Evolutionary conservation across 2,888 invertebrate genomes (phyloP).

Genomic region (Chloromyia formosa): DNA sequence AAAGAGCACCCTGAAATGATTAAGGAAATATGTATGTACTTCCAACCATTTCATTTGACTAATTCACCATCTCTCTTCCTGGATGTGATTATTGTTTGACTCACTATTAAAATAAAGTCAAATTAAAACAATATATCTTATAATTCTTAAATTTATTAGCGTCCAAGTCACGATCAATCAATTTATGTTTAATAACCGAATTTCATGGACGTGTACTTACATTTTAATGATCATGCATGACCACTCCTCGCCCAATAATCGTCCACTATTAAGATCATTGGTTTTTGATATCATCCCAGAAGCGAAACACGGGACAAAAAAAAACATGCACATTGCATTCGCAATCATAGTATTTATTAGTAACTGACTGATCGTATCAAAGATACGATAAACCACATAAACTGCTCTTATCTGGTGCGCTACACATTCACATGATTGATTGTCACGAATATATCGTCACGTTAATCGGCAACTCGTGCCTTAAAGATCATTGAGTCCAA

Average conservation of each 20-base stretch:
- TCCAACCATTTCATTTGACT: too few relatives aligned
- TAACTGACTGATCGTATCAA: not conserved
- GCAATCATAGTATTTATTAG: not conserved
- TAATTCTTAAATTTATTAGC: too few relatives aligned
- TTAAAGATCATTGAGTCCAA: not conserved
- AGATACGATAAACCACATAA: not conserved
- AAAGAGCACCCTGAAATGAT: not conserved
- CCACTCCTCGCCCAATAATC: not conserved
- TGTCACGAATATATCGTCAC: slow-evolving; percentile 45
- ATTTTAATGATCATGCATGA: too few relatives aligned
- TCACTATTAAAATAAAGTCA: too few relatives aligned
- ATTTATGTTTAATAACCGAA: too few relatives aligned
- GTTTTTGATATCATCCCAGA: not conserved
- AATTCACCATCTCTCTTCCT: too few relatives aligned
- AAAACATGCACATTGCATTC: not conserved
- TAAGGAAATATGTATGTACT: too few relatives aligned
- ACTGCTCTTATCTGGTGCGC: not conserved
- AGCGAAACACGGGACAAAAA: not conserved
- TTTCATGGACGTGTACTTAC: too few relatives aligned
- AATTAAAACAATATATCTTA: too few relatives aligned
- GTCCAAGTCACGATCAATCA: too few relatives aligned
- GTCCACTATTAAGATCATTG: slow-evolving; percentile 1
- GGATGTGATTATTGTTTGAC: too few relatives aligned
- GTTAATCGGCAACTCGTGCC: slow-evolving; percentile 46
- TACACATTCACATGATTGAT: slow-evolving; percentile 43